Conservation (phyloP, 2,113 vertebrate genomes). For the Triplophysa dalaica region DNA sequence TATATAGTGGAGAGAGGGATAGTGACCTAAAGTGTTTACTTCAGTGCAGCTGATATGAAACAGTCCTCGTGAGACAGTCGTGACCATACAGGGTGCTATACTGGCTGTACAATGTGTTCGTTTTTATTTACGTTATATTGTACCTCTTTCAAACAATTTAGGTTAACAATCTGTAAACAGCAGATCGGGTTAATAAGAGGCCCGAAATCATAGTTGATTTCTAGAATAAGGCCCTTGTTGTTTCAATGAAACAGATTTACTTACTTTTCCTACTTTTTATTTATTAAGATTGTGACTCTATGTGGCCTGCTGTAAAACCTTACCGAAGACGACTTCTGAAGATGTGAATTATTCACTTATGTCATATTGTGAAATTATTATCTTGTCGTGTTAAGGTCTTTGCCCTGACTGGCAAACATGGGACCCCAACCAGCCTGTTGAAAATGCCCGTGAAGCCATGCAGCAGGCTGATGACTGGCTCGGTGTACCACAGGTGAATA, state of each 20-base stretch:
- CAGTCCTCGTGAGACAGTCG: conserved; percentile 63
- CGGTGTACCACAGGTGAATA: conserved; percentile 86
- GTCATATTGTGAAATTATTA: conserved; percentile 17
- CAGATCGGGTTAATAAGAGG: neutral
- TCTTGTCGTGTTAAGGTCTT: conserved; percentile 71
- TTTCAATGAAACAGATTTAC: neutral
- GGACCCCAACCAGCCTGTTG: conserved; percentile 88
- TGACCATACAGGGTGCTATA: conserved; percentile 74
- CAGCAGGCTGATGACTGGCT: conserved; percentile 93
- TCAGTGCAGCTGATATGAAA: conserved; percentile 62
- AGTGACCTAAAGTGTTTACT: conserved; percentile 63
- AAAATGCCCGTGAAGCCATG: conserved; percentile 91
- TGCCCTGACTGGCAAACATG: conserved; percentile 90
- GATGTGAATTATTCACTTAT: conserved; percentile 28
- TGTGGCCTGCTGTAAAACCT: neutral
- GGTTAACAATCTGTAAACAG: neutral
- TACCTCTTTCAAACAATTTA: neutral
- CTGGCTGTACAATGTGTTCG: conserved; percentile 32
- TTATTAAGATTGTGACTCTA: neutral
- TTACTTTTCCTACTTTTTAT: neutral
- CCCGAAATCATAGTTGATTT: neutral
- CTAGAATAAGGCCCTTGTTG: neutral
- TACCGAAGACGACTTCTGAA: neutral
- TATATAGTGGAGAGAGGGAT: conserved; percentile 51
- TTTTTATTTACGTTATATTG: conserved; percentile 3